Conservation (phyloP, 2,113 vertebrate species). For the Ranitomeya imitator region DNA sequence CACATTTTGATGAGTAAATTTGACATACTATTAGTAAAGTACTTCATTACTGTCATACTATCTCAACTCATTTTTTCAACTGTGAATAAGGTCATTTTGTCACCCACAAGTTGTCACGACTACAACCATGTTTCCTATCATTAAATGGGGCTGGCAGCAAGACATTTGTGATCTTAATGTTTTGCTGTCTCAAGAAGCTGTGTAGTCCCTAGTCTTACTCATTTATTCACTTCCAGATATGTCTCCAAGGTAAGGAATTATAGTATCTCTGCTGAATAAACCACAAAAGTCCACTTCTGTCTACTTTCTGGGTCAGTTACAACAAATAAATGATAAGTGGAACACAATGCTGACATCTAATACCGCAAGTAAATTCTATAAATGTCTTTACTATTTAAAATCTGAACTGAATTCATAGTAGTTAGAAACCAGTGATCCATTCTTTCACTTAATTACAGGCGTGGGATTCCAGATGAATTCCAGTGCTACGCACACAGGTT, state of each 20-base stretch:
- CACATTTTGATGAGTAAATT: no score
- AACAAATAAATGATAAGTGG: background rate
- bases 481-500: conserved; percentile 12
- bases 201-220: no score
- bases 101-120: no score
- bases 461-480: background rate
- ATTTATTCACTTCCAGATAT: background rate
- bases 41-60: no score
- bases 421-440: conserved; percentile 41
- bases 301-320: background rate
- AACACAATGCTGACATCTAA: background rate
- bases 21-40: no score
- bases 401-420: conserved; percentile 3
- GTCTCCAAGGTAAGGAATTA: background rate
- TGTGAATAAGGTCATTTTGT: no score
- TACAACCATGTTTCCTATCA: no score
- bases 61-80: no score
- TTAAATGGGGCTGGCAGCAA: no score
- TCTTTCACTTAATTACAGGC: conserved; percentile 17
- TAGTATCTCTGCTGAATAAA: background rate
- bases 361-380: background rate
- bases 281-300: background rate
- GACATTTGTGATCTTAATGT: no score
- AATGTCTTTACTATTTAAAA: conserved; percentile 11
- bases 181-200: no score